phyloP scores from a whole-genome alignment of 2,113 vertebrate genomes.

The Australoheros scitulus region DNA sequence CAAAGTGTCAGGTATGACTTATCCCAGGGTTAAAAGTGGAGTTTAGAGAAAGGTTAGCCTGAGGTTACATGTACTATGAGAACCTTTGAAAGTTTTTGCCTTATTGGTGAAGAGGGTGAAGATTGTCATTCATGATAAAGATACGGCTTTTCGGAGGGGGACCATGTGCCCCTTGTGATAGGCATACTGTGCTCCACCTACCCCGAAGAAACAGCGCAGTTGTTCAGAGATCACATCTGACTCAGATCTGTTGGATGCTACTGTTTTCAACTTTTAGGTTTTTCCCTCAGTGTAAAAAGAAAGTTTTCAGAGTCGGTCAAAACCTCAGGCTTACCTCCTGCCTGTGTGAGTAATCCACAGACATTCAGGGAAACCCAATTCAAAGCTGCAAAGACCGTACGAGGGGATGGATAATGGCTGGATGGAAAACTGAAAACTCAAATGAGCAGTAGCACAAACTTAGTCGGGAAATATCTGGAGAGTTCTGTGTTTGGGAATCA shows the following conservation, averaged over 20 bases:
- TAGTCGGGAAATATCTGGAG: constrained; percentile 46
- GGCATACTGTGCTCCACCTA: background rate
- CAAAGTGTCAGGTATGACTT: background rate
- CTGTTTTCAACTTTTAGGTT: background rate
- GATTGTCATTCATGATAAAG: background rate
- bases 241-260: background rate
- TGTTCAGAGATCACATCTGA: constrained; percentile 23
- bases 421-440: background rate
- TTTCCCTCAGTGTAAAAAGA: background rate
- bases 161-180: background rate
- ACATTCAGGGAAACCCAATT: constrained; percentile 36
- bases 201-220: background rate
- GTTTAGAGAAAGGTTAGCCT: constrained; percentile 22
- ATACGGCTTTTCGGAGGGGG: background rate
- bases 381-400: constrained; percentile 16
- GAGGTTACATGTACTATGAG: constrained; percentile 7
- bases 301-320: constrained; percentile 15
- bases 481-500: constrained; percentile 57
- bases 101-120: background rate
- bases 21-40: constrained; percentile 8
- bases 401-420: constrained; percentile 13
- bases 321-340: constrained; percentile 16
- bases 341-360: constrained; percentile 35
- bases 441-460: background rate
- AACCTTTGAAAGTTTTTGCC: background rate